phyloP scores from a whole-genome alignment of 92 coral and sea anemone species.

The Porites divaricata region DNA sequence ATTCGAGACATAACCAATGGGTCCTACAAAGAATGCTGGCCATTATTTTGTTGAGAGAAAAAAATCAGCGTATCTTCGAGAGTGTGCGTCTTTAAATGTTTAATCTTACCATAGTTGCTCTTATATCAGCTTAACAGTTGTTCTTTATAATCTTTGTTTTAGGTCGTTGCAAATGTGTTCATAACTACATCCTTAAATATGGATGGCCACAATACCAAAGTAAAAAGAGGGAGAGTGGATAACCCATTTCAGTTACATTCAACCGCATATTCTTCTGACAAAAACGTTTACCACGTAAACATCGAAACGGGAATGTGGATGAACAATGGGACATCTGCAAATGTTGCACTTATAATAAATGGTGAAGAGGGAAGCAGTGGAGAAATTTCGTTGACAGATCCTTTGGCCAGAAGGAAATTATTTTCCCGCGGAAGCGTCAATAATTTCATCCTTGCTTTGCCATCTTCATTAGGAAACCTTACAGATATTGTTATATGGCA shows the following conservation, averaged over 20 bases:
- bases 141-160: not conserved
- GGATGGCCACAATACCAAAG: constrained; percentile 30
- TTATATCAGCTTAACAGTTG: too few relatives aligned
- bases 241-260: not conserved
- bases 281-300: constrained; percentile 51
- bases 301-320: constrained; percentile 84
- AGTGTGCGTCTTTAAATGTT: not conserved
- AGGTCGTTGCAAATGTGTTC: constrained; percentile 78
- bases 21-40: too few relatives aligned
- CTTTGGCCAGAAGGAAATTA: constrained; percentile 32
- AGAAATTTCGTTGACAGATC: constrained; percentile 57
- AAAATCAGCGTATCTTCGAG: too few relatives aligned
- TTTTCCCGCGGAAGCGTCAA: constrained; percentile 82
- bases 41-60: too few relatives aligned
- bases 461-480: constrained; percentile 58
- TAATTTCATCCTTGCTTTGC: constrained; percentile 59
- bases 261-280: not conserved
- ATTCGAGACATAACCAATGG: too few relatives aligned
- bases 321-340: constrained; percentile 80
- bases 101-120: not conserved
- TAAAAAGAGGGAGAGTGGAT: too few relatives aligned
- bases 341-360: constrained; percentile 62
- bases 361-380: constrained; percentile 79
- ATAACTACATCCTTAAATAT: constrained; percentile 23
- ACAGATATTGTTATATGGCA: constrained; percentile 72